phyloP scores from a whole-genome alignment of 2,113 vertebrate genomes.

The Dolichallabes microphthalmus region DNA sequence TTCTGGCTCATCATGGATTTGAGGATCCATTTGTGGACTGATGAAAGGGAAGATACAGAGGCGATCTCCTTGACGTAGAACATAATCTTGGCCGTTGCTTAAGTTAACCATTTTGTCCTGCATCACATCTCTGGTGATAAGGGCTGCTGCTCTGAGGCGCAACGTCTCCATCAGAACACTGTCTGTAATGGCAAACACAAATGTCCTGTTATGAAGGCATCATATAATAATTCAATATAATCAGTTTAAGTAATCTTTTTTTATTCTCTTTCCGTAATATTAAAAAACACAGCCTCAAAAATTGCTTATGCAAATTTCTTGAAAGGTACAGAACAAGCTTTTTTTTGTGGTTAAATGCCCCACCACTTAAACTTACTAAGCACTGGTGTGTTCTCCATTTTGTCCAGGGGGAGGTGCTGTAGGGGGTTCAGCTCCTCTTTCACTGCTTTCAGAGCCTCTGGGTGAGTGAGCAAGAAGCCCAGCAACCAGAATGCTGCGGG shows the following conservation, averaged over 20 bases:
- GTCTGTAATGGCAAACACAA: slow-evolving; percentile 67
- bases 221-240: neutral
- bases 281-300: neutral
- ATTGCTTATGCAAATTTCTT: neutral
- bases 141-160: slow-evolving; percentile 80
- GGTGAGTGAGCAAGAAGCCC: slow-evolving; percentile 80
- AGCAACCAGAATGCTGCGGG: slow-evolving; percentile 85
- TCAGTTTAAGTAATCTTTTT: neutral
- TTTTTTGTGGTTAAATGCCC: neutral
- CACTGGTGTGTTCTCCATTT: slow-evolving; percentile 64
- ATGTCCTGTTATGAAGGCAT: neutral
- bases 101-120: slow-evolving; percentile 69
- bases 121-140: slow-evolving; percentile 82
- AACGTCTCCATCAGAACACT: slow-evolving; percentile 81
- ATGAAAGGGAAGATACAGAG: slow-evolving; percentile 85
- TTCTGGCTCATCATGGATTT: slow-evolving; percentile 82
- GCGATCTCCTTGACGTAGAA: slow-evolving; percentile 78
- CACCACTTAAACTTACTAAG: slow-evolving; percentile 65
- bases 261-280: neutral
- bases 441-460: slow-evolving; percentile 77
- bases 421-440: slow-evolving; percentile 69
- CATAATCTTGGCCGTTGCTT: slow-evolving; percentile 73
- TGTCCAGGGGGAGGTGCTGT: slow-evolving; percentile 56
- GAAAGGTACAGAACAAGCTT: neutral
- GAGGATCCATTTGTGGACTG: slow-evolving; percentile 84